Evolutionary conservation across 2,888 invertebrate genomes (phyloP).

Genomic region (Chymomyza fuscimana): DNA sequence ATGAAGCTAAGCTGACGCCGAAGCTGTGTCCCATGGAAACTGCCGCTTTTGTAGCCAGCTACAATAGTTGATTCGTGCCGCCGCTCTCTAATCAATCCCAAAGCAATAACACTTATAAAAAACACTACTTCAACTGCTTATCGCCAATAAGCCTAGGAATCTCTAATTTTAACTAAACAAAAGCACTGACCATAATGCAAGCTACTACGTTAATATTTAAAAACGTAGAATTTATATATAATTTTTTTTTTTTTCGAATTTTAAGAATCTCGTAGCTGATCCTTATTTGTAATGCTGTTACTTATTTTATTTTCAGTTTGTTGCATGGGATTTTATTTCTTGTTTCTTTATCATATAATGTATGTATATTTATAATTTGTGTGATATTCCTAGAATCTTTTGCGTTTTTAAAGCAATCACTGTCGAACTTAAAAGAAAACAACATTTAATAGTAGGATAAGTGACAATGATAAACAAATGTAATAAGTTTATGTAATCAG

Average conservation of each 20-base stretch:
- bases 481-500: conserved; percentile 28
- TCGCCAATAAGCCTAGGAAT: conserved; percentile 5
- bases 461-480: conserved; percentile 34
- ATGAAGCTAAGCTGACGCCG: conserved; percentile 62
- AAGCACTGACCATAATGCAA: conserved; percentile 33
- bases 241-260: conserved; percentile 12
- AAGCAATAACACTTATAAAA: neutral
- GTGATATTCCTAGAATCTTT: conserved; percentile 52
- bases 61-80: conserved; percentile 45
- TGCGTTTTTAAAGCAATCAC: conserved; percentile 36
- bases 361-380: conserved; percentile 22
- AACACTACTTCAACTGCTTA: neutral
- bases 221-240: conserved; percentile 33
- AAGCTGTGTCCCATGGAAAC: conserved; percentile 79
- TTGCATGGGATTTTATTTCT: conserved; percentile 17
- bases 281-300: neutral
- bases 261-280: conserved; percentile 1
- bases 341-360: conserved; percentile 16
- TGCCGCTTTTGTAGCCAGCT: conserved; percentile 72
- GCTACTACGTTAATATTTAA: conserved; percentile 26
- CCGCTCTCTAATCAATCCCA: conserved; percentile 3
- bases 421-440: conserved; percentile 22
- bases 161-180: conserved; percentile 16
- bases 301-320: conserved; percentile 1
- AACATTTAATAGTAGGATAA: conserved; percentile 31